Conservation (phyloP, 2,797 vertebrate species). For the Alcedo quadribrachys region DNA sequence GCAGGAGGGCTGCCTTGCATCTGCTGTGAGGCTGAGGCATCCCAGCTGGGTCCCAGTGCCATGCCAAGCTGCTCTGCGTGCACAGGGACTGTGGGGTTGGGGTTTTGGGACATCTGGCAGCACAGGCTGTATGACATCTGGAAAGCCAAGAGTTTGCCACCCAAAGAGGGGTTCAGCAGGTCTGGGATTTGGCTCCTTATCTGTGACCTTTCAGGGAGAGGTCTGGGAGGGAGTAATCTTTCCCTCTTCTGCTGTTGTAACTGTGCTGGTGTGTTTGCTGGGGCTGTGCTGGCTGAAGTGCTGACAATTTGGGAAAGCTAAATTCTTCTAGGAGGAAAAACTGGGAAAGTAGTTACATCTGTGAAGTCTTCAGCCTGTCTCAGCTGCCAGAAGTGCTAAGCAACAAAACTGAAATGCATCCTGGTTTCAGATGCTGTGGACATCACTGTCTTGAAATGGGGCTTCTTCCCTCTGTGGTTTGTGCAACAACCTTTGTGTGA, state of each 20-base stretch:
- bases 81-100: not conserved
- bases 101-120: not conserved
- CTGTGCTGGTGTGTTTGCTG: accelerated
- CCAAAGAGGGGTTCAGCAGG: not conserved
- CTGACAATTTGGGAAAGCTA: not conserved
- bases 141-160: not conserved
- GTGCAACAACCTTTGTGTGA: not conserved
- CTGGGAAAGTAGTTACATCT: constrained; percentile 10
- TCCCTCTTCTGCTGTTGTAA: not conserved
- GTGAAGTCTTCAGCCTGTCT: not conserved
- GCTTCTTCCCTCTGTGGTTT: not conserved
- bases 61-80: accelerated
- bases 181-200: not conserved
- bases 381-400: not conserved
- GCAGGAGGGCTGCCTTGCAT: not conserved
- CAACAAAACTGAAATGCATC: accelerated
- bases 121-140: not conserved
- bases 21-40: not conserved
- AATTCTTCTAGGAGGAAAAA: not conserved
- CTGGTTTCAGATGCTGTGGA: not conserved
- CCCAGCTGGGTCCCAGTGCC: not conserved
- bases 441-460: accelerated
- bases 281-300: not conserved
- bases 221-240: not conserved
- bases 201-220: accelerated